Percentiles rank a stretch among this genome's conserved stretches.
Conservation (phyloP, 2,113 vertebrate species). For the Eolophus roseicapilla region DNA sequence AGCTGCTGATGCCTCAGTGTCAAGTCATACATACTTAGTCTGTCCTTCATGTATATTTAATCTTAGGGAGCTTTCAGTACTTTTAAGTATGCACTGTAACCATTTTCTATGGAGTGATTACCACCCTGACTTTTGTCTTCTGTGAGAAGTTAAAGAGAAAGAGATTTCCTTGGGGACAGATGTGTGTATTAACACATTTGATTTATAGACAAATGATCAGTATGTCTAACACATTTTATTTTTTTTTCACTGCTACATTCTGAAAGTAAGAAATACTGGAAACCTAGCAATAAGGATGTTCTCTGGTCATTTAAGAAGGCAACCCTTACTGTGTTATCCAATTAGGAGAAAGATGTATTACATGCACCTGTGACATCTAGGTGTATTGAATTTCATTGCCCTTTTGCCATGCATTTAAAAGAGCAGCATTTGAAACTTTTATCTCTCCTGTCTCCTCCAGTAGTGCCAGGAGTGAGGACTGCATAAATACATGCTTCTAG, state of each 20-base stretch:
- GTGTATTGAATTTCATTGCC: background rate
- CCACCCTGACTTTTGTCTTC: background rate
- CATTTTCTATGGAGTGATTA: background rate
- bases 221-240: background rate
- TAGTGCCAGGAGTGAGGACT: rapidly evolving
- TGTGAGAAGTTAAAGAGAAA: background rate
- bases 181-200: background rate
- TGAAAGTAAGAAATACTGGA: rapidly evolving
- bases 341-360: background rate
- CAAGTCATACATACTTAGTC: background rate
- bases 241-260: rapidly evolving
- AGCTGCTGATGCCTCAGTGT: background rate
- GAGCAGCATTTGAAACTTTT: rapidly evolving
- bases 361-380: background rate
- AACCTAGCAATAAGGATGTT: background rate
- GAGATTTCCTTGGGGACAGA: background rate
- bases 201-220: background rate
- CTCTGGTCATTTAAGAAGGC: background rate
- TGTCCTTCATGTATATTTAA: background rate
- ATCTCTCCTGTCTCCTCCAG: rapidly evolving
- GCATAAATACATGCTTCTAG: rapidly evolving
- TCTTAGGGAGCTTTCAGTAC: background rate
- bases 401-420: background rate
- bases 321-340: rapidly evolving
- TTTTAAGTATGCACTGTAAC: rapidly evolving